Conservation (phyloP, 2,888 invertebrate genomes). For the Euspilapteryx auroguttella region DNA sequence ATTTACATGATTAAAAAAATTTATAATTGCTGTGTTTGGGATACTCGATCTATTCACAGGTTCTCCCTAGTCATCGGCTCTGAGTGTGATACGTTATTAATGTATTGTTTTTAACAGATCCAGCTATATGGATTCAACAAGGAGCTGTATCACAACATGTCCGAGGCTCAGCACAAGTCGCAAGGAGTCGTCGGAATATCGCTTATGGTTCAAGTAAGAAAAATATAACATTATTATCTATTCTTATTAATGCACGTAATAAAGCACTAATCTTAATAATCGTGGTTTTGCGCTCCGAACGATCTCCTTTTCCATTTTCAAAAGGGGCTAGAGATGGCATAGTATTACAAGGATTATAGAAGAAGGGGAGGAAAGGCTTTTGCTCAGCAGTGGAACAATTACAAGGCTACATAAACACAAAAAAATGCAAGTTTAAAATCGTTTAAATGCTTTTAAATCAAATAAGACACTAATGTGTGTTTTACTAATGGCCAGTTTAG, state of each 20-base stretch:
- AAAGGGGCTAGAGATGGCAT: no score
- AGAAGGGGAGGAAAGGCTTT: no score
- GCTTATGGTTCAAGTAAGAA: slow-evolving; percentile 87
- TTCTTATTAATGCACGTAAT: neutral
- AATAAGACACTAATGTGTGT: no score
- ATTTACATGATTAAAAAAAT: no score
- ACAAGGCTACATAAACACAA: no score
- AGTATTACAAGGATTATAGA: no score
- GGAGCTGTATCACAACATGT: slow-evolving; percentile 95
- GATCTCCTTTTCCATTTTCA: no score
- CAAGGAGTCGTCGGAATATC: slow-evolving; percentile 95
- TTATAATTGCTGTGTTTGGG: no score
- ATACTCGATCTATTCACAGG: neutral
- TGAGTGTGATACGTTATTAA: neutral
- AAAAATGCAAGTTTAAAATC: no score
- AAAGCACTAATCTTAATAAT: neutral
- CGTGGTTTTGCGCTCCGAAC: neutral
- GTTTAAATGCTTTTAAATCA: no score
- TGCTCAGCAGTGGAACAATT: no score
- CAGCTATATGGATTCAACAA: slow-evolving; percentile 97
- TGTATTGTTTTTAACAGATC: slow-evolving; percentile 65
- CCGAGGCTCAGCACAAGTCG: slow-evolving; percentile 94
- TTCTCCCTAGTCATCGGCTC: slow-evolving; percentile 2
- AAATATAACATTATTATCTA: neutral
- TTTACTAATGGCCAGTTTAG: no score